Conservation (phyloP, 2,797 vertebrate genomes). For the Sebastes diploproa region DNA sequence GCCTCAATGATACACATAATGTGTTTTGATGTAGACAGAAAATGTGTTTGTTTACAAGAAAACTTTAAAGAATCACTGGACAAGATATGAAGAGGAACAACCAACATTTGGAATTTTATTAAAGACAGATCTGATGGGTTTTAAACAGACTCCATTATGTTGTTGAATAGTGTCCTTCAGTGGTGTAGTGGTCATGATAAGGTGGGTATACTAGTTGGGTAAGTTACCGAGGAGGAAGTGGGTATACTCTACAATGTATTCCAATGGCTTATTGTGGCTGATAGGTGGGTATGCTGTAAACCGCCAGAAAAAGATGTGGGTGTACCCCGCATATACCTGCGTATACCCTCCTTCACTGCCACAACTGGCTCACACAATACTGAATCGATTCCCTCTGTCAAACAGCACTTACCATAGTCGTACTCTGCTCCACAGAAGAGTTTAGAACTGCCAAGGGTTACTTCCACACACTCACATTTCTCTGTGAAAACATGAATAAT, state of each 20-base stretch:
- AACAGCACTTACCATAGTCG: constrained; percentile 87
- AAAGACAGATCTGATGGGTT: background rate
- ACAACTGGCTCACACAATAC: background rate
- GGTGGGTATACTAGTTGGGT: too few relatives aligned
- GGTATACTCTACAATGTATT: too few relatives aligned
- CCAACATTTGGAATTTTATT: background rate
- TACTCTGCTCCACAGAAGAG: constrained; percentile 91
- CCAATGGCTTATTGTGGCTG: too few relatives aligned
- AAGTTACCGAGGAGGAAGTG: too few relatives aligned
- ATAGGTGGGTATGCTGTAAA: too few relatives aligned
- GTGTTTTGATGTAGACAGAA: background rate
- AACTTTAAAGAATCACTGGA: background rate
- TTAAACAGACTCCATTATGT: background rate
- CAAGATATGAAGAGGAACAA: background rate
- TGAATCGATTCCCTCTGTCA: background rate
- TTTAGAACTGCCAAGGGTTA: constrained; percentile 87
- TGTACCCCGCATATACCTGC: too few relatives aligned
- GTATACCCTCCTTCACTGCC: background rate
- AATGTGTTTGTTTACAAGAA: background rate
- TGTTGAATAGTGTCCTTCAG: background rate
- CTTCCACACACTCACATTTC: constrained; percentile 90
- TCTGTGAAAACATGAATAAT: constrained; percentile 48
- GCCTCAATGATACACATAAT: background rate
- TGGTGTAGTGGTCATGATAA: too few relatives aligned
- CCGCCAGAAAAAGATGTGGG: too few relatives aligned